Evolutionary conservation across 2,888 invertebrate genomes (phyloP), one percentile per base, ranked within the genome.

Genomic region (Cheilosia vulpina): DNA sequence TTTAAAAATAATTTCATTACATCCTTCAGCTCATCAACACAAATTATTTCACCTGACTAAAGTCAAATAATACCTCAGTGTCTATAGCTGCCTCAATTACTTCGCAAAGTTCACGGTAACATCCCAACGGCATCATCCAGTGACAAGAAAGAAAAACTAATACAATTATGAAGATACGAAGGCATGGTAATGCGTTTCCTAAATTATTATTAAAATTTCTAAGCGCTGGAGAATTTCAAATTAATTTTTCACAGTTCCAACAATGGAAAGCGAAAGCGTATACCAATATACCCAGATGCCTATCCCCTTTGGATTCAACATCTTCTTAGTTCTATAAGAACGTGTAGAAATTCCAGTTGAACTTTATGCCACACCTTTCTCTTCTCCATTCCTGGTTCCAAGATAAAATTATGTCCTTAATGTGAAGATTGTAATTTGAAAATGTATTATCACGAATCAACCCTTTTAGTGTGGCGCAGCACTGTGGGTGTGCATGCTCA

Each of bases 401-500:
- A 89, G 88, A 90, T 90, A 89, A 89, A 92, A 91, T 92, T 90
- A 91, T 91, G 90, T 91, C 89, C 89, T 89, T 89, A 88, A 90
- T 89, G 91, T 87, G 88, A 88, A 90, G 91, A 90, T 91, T 91
- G 89, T 91, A 92, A 92, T 91, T 91, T 91, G 88, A 90, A 89
- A 90, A 84, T 87, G 79, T 88, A 87, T 83, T 84, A 82, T 84
- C 77, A 76, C 77, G 81, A 81, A 71, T 85, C 75, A 84, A 84
- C 84, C 84, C 84, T 84, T 84, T 43, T 3, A 73, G 66, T 50
- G 60, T 27, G 68, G 58, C 77, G 50, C 58, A 47, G 41, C 15
- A 7, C 15, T 57, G 45, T 60, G 58, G 72, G 38, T 50, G 57
- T 73, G 68, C 45, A 69, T 69, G 79, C 53, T 69, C 73, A 84